Percentiles rank a stretch among this genome's conserved stretches.
Evolutionary conservation across 2,797 vertebrate species (phyloP).

Genomic region (Tapera naevia): DNA sequence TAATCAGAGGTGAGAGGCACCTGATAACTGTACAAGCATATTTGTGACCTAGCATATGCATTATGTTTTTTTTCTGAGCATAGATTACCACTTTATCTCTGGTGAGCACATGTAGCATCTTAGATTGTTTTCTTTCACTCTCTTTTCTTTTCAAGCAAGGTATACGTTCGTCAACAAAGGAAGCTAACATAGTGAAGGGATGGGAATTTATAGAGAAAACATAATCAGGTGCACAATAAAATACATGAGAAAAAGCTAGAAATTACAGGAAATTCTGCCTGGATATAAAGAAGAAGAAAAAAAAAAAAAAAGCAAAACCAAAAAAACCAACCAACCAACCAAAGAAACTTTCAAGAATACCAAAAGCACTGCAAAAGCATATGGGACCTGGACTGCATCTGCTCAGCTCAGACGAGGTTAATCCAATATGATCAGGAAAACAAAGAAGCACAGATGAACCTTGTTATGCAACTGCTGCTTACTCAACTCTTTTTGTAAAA

Average conservation of each 20-base stretch:
- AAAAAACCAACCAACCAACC: too few species aligned
- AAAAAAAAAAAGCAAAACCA: too few species aligned
- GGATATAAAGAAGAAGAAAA: accelerated
- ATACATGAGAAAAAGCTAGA: not conserved
- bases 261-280: not conserved
- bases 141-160: not conserved
- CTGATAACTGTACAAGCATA: not conserved
- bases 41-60: not conserved
- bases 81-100: not conserved
- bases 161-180: not conserved
- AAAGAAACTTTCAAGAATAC: not conserved
- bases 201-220: not conserved
- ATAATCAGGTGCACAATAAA: not conserved
- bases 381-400: not conserved
- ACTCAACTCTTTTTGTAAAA: not conserved
- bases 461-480: not conserved
- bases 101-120: not conserved
- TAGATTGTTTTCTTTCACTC: not conserved
- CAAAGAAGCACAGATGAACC: not conserved
- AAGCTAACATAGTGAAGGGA: not conserved
- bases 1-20: not conserved
- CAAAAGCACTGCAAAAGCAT: not conserved
- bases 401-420: not conserved
- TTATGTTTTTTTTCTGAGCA: not conserved
- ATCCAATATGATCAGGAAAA: not conserved